A percentile compares a stretch with the other conserved stretches of the same genome.
phyloP scores from a whole-genome alignment of 2,113 vertebrate genomes.

The Tychaedon coryphoeus region DNA sequence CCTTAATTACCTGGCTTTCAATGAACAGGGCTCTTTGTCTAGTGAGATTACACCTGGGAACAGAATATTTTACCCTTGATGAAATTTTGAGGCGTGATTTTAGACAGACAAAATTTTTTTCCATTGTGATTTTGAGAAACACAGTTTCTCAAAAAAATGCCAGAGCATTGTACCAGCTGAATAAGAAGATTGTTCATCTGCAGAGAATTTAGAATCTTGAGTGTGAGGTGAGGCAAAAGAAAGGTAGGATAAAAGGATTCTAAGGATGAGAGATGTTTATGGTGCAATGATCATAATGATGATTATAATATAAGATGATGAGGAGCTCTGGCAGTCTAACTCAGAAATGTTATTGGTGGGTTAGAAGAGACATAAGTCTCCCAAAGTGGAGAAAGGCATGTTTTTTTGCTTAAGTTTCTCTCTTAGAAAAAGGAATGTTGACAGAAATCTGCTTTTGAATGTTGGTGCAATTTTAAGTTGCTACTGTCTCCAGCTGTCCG shows the following conservation, averaged over 20 bases:
- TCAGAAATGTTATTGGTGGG: background rate
- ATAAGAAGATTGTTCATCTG: background rate
- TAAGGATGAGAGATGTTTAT: background rate
- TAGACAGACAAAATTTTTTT: background rate
- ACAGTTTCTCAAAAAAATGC: background rate
- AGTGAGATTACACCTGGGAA: background rate
- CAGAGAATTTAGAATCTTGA: background rate
- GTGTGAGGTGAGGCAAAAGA: background rate
- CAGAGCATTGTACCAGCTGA: background rate
- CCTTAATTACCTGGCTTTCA: slow-evolving; percentile 10
- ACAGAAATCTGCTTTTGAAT: background rate
- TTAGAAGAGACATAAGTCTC: background rate
- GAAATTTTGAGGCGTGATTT: background rate
- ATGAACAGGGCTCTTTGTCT: background rate
- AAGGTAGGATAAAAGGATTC: background rate
- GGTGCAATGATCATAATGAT: background rate
- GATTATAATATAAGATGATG: background rate
- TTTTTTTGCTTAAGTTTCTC: background rate
- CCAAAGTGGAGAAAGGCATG: background rate
- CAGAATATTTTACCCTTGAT: background rate
- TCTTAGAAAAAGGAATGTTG: background rate
- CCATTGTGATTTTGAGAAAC: background rate
- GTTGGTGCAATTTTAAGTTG: background rate
- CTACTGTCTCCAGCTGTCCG: background rate
- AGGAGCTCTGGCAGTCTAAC: background rate